Base-by-base conservation (phyloP, 2,797 vertebrate genomes). In the Aulostomus chinensis region DNA sequence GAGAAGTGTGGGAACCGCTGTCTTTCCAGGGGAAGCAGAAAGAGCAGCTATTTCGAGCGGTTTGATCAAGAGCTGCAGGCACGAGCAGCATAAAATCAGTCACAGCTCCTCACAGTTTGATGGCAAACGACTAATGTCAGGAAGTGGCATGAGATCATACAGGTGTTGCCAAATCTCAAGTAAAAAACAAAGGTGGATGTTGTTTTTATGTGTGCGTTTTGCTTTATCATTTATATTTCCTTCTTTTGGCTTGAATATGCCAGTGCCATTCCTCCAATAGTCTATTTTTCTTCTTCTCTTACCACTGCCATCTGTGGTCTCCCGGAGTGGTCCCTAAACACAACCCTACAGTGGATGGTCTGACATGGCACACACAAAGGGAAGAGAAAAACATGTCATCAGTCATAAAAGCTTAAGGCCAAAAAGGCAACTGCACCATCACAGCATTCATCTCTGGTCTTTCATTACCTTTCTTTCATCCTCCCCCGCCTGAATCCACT, bases 381-480 rank as follows among this genome's bases (percentile, higher is more conserved):
- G 50, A 57, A 24, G 16, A 45, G 48, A 66, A 80, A 74, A 83
- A 78, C 61, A 73, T 30, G 17, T 46, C 66, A 79, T 78, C 59
- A 62, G 67, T 82, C 73, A 78, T 49, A 53, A 54, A 75, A 54
- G 56, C 64, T 51, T 58, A 24, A 69, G 73, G 72, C 66, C 46
- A 62, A 33, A 18, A 60, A 63, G 51, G 59, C 48, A 59, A 37
- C 17, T 6, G 34, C 49, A 43, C 33, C 43, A 66, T 65, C 57
- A 29, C 30, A 5, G 41, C 45, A 63, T 73, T 73, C 46, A 62
- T 83, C 69, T 75, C 35, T 55, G 37, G 22, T 58, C 56, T 65
- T 69, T 68, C 38, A 45, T 54, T 37, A 10, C 21, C 18, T 21
- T 73, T 31, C 21, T 13, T 45, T 45, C 28, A 29, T 45, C 41